Percentiles rank a stretch among this genome's conserved stretches.
phyloP scores from a whole-genome alignment of 2,113 vertebrate genomes.

The Macaca nemestrina region DNA sequence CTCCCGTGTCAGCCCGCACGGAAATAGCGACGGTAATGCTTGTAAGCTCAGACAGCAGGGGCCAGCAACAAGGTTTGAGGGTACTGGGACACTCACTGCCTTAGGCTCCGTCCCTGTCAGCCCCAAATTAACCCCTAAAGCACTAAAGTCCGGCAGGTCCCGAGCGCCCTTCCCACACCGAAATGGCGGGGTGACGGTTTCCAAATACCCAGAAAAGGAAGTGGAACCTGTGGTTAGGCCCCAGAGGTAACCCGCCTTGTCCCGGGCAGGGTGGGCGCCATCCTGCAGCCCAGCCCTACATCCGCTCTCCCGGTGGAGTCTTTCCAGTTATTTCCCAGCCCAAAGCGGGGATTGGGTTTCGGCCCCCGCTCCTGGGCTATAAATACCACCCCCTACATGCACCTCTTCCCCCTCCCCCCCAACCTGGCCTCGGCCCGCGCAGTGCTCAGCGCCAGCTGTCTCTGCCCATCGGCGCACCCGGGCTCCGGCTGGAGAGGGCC shows the following conservation, averaged over 20 bases:
- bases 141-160: background rate
- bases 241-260: constrained; percentile 24
- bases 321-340: constrained; percentile 66
- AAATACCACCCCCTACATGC: constrained; percentile 72
- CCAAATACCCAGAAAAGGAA: constrained; percentile 70
- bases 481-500: constrained; percentile 18
- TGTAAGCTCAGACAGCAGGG: background rate
- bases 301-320: constrained; percentile 24
- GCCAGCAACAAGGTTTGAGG: background rate
- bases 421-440: constrained; percentile 57
- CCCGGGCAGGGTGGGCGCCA: background rate
- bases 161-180: background rate
- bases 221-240: constrained; percentile 69
- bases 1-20: background rate
- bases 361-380: constrained; percentile 63
- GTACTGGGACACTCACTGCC: background rate
- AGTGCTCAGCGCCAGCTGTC: constrained; percentile 73
- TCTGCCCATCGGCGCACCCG: constrained; percentile 50
- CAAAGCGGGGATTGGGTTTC: constrained; percentile 71
- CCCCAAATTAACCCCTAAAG: constrained; percentile 49
- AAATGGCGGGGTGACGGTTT: constrained; percentile 63
- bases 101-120: background rate
- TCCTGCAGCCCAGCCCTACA: background rate
- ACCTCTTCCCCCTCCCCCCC: constrained; percentile 69
- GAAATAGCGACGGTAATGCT: constrained; percentile 41